These are phyloP conservation scores for Podarcis cretensis DNA, from an alignment of 2,113 vertebrate species.

Conservation along the genomic window DNA sequence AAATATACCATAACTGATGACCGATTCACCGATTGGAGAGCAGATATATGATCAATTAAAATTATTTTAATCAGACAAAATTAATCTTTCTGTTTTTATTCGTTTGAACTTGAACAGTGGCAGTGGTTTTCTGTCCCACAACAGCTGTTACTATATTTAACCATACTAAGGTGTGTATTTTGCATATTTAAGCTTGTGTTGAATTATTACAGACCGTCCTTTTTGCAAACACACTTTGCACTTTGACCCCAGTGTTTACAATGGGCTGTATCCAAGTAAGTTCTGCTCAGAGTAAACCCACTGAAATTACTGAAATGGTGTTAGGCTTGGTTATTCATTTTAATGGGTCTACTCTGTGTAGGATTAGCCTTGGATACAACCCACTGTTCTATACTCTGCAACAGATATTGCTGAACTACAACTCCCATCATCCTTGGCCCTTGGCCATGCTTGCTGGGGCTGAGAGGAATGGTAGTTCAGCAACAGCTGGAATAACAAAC, in stretches of 20 bases:
- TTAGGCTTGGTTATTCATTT: too few relatives aligned
- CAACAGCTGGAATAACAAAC: too few relatives aligned
- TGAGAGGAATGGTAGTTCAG: too few relatives aligned
- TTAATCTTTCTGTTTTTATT: not conserved
- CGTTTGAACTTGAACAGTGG: not conserved
- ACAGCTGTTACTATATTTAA: not conserved
- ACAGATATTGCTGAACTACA: too few relatives aligned
- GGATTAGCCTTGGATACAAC: too few relatives aligned
- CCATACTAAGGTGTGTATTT: not conserved
- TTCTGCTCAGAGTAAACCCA: too few relatives aligned
- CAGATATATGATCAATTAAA: not conserved
- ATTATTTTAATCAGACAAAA: not conserved
- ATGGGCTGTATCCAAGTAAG: too few relatives aligned
- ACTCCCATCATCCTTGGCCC: too few relatives aligned
- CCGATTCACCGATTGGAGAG: not conserved
- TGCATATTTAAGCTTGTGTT: not conserved
- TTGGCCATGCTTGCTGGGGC: too few relatives aligned
- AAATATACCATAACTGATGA: not conserved
- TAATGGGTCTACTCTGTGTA: too few relatives aligned
- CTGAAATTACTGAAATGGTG: too few relatives aligned
- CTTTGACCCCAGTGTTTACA: not conserved
- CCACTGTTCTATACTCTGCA: too few relatives aligned
- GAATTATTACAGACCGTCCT: not conserved
- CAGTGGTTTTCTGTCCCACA: not conserved
- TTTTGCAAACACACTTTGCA: not conserved